A percentile compares a stretch with the other conserved stretches of the same genome.
Evolutionary conservation across 2,113 vertebrate genomes (phyloP).

Genomic region (Brachypteracias leptosomus): DNA sequence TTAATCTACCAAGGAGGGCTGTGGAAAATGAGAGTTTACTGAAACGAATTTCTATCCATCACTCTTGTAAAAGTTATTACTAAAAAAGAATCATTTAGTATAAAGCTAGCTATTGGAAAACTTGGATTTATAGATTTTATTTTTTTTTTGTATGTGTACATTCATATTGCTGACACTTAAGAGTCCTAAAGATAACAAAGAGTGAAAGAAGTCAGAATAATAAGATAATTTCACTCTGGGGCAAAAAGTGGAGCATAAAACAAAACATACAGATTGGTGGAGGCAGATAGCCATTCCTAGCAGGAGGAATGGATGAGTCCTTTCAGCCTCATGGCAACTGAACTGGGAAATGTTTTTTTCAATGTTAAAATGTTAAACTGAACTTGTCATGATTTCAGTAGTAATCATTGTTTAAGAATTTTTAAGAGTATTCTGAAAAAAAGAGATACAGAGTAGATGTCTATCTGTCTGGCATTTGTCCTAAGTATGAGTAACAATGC

Average conservation of each 20-base stretch:
- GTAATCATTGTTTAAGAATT: not conserved
- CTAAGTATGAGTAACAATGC: not conserved
- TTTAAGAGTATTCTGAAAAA: not conserved
- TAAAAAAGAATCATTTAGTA: not conserved
- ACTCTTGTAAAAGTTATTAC: not conserved
- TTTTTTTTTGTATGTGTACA: not conserved
- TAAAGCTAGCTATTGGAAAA: not conserved
- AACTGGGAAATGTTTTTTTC: too few relatives aligned
- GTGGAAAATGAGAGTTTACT: not conserved
- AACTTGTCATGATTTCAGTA: not conserved
- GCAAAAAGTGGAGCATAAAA: not conserved
- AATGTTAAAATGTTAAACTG: too few relatives aligned
- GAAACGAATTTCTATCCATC: not conserved
- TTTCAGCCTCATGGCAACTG: not conserved
- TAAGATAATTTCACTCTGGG: not conserved
- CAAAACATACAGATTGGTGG: not conserved
- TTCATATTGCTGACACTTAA: not conserved
- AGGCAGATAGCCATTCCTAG: not conserved
- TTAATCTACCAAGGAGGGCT: not conserved
- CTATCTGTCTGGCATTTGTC: not conserved
- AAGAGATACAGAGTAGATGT: rapidly evolving
- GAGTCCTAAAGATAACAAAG: not conserved
- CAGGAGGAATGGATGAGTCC: not conserved
- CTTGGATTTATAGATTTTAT: not conserved
- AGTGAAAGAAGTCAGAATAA: not conserved